Base-by-base conservation (phyloP, 2,113 vertebrate species). In the Tichodroma muraria region DNA sequence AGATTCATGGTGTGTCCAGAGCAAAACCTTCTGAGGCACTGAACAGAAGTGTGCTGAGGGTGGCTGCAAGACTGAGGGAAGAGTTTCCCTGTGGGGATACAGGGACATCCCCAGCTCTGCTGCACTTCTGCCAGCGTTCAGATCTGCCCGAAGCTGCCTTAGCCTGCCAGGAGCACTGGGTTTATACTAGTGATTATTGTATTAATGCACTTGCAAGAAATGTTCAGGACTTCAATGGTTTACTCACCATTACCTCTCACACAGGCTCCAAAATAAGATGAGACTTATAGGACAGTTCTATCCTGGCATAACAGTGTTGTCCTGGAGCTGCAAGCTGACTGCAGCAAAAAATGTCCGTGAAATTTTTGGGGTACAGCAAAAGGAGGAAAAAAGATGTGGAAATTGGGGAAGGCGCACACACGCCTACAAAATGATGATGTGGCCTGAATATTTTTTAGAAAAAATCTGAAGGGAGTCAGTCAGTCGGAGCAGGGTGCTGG, bases 391-490 rank as follows among this genome's bases (percentile, higher is more conserved):
- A 13, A 3, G 7, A 31, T 1, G 19, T 20, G 35, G 49, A 49
- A 53, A 35, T 0, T 15, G 21, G 25, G 31, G 13, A 42, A 64
- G 31, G n/a, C n/a, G 52, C 0, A 16, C 33, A 47, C 20, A 8
- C 3, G 9, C 35, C 5, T 21, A 72, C 6, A 64, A 82, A 89
- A 45, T 2, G 0, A 42, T 28, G 33, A 18, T 20, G 23, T 0
- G 31, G 27, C 10, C 57, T 61, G 59, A 60, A 10, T 8, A 19
- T 49, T 61, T 71, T 42, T 49, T 21, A 23, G n/a, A 44, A 65
- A 7, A 45, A 6, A 5, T 5, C 16, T 18, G 59, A 44, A 38
- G 73, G 53, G 17, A 50, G 50, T n/a, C 17, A 17, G 6, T 4
- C 19, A 12, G 15, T 11, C 23, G 27, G 33, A 50, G 28, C 0